Conservation (phyloP, 30 jellyfish, hydroid and myxozoan species). For the Aurelia sp. region DNA sequence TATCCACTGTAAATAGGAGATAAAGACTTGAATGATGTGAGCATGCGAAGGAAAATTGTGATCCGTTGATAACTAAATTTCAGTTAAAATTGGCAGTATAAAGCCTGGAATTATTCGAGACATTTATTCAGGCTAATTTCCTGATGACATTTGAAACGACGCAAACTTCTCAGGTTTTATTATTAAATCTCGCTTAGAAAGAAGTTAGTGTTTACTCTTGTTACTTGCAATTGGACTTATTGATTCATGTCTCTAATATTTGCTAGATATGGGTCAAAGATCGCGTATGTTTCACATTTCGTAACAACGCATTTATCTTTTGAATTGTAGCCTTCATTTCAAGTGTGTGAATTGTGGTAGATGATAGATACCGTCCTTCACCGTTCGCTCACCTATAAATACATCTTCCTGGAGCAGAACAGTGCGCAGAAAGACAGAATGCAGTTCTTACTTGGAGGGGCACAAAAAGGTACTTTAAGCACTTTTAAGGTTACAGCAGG, state of each 20-base stretch:
- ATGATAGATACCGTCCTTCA: too few relatives aligned
- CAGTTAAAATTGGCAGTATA: conserved; percentile 5
- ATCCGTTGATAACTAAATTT: conserved; percentile 2
- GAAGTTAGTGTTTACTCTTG: conserved; percentile 19
- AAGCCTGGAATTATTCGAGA: background rate
- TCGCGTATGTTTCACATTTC: conserved; percentile 5
- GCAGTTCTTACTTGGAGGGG: too few relatives aligned
- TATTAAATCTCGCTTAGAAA: conserved; percentile 8
- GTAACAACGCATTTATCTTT: conserved; percentile 12
- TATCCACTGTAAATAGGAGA: conserved; percentile 12
- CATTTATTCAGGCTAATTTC: conserved; percentile 34
- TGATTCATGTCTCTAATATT: conserved; percentile 43
- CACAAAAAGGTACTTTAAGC: too few relatives aligned
- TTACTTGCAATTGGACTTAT: conserved; percentile 40
- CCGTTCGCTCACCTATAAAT: too few relatives aligned
- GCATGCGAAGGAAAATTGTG: background rate
- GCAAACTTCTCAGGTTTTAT: conserved; percentile 1
- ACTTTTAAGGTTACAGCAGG: too few relatives aligned
- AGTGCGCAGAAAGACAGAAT: too few relatives aligned
- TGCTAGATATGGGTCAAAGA: conserved; percentile 41
- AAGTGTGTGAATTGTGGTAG: too few relatives aligned
- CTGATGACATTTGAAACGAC: conserved; percentile 51
- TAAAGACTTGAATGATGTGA: background rate
- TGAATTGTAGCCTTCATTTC: background rate
- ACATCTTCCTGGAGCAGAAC: too few relatives aligned